Base-by-base conservation (phyloP, 2,888 invertebrate species). In the Drosophila phalerata region DNA sequence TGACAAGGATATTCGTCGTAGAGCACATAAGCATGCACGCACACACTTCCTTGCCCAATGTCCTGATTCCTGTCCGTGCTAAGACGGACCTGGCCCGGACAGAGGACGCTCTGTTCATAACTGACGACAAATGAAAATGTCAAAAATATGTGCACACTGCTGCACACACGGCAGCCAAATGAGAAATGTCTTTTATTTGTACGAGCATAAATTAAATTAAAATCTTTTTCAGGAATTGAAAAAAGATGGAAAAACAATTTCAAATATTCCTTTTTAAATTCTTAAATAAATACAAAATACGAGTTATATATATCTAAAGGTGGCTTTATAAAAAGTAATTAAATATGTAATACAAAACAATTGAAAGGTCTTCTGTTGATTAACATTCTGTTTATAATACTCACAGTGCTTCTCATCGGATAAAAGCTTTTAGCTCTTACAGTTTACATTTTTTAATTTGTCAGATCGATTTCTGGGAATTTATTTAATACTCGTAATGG, bases 41-140 rank as follows among this genome's bases (percentile, higher is more conserved):
- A 48, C 69, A 77, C 65, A 73, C 62, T 56, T 75, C 64, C 75
- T 58, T 56, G 32, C 65, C 48, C 34, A 48, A 69, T 64, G 56
- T 42, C 45, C 53, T 34, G 42, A 30, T 9, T 53, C 34, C 45
- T 58, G 47, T 10, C 13, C 56, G 60, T 61, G 48, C 61, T 25
- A 62, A 62, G 45, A n/a, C 42, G 42, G 10, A 30, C 48, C 48
- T 17, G 17, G 30, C 6, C 28, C 30, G 25, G 6, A 56, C 22
- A 34, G 13, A 4, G 43, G 5, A 53, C 25, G 47, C 58, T n/a
- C 49, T 69, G 69, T 81, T 79, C 81, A 86, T 77, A 85, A 79
- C 88, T 85, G 85, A 85, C 85, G 85, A 85, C 83, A 85, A 85
- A 85, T 85, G 81, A 85, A 85, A 85, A 79, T 87, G 84, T 87